Percentiles rank a stretch among this genome's conserved stretches.
Evolutionary conservation across 2,113 vertebrate species (phyloP).

Genomic region (Microtus oregoni): DNA sequence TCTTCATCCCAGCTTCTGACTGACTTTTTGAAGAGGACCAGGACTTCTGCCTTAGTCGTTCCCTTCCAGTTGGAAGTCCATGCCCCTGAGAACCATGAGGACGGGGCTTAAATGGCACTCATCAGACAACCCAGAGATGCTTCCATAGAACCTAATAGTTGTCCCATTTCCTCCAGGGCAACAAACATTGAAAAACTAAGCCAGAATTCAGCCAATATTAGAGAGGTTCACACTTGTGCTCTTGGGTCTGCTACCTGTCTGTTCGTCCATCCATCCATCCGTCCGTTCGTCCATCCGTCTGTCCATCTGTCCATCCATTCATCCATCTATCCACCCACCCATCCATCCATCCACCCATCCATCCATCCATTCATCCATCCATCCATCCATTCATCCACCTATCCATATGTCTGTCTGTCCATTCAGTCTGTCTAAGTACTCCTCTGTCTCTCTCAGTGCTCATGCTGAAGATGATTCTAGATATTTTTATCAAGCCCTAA

Average conservation of each 20-base stretch:
- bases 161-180: neutral
- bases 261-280: neutral
- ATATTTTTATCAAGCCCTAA: neutral
- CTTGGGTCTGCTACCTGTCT: neutral
- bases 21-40: neutral
- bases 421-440: neutral
- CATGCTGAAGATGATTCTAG: neutral
- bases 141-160: neutral
- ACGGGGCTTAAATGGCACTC: neutral
- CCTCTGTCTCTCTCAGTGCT: neutral
- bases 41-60: neutral
- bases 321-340: no score
- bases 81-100: neutral
- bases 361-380: no score
- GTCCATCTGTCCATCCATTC: neutral
- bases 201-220: no score
- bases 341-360: neutral
- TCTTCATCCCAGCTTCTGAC: neutral
- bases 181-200: neutral
- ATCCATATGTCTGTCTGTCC: neutral
- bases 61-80: neutral
- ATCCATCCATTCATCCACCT: no score
- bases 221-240: neutral
- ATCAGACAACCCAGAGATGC: neutral
- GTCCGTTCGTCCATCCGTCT: rapidly evolving